These are phyloP conservation scores for Gallirallus australis DNA, from an alignment of 2,797 vertebrate genomes.

Conservation along the genomic window DNA sequence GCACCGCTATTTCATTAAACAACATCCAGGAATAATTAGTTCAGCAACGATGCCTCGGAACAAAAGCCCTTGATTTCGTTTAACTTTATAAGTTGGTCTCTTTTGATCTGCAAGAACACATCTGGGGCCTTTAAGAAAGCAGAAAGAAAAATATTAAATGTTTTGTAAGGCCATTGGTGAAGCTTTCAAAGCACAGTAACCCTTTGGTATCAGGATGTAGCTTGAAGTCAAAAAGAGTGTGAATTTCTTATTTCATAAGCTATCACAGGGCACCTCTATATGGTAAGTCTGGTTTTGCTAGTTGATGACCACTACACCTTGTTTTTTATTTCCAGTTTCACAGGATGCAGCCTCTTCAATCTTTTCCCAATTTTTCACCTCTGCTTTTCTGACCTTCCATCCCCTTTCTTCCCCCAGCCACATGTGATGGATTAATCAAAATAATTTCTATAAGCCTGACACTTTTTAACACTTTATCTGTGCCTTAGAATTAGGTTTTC, in stretches of 20 bases:
- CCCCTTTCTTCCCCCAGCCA: background rate
- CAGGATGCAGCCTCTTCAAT: background rate
- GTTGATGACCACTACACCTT: background rate
- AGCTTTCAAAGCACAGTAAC: conserved; percentile 75
- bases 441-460: background rate
- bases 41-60: conserved; percentile 82
- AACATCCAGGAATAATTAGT: conserved; percentile 87
- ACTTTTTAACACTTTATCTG: background rate
- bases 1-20: conserved; percentile 83
- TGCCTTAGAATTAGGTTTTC: background rate
- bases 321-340: background rate
- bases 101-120: conserved; percentile 85
- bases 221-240: background rate
- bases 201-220: conserved; percentile 73
- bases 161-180: conserved; percentile 70
- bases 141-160: conserved; percentile 82
- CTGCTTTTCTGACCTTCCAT: background rate
- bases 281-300: background rate
- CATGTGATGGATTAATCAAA: background rate
- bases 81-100: conserved; percentile 82
- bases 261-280: background rate
- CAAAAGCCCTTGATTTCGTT: conserved; percentile 84
- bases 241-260: background rate
- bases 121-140: conserved; percentile 84
- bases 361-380: background rate